A percentile compares a stretch with the other conserved stretches of the same genome.
Conservation (phyloP, 37 sponge, comb jelly and placozoan genomes). For the Halichondria panicea region DNA sequence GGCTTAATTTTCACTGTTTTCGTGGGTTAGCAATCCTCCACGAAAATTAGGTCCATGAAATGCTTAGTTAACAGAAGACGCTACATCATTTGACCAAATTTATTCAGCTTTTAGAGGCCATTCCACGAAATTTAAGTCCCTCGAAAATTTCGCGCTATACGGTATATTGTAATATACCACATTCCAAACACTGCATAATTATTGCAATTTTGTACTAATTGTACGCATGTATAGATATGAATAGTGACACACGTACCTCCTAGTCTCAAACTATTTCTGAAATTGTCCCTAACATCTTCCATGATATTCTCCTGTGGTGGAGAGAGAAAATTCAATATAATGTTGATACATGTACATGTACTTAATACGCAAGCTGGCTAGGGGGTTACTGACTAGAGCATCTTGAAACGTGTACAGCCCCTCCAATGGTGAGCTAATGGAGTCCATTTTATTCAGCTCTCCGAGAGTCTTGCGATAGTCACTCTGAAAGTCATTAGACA, state of each 20-base stretch:
- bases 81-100: not conserved
- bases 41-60: not conserved
- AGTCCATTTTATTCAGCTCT: constrained; percentile 7
- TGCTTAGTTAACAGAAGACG: not conserved
- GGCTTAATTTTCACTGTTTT: too few relatives aligned
- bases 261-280: constrained; percentile 23
- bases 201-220: too few relatives aligned
- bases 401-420: constrained; percentile 54
- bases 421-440: constrained; percentile 28
- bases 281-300: constrained; percentile 36
- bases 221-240: too few relatives aligned
- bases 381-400: constrained; percentile 37
- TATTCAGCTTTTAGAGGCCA: too few relatives aligned
- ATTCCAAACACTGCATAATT: too few relatives aligned
- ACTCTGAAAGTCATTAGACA: constrained; percentile 44
- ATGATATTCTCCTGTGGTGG: constrained; percentile 31
- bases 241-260: constrained; percentile 41
- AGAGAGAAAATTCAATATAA: not conserved
- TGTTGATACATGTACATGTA: not conserved
- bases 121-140: too few relatives aligned
- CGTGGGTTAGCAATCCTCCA: too few relatives aligned
- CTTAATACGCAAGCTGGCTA: not conserved
- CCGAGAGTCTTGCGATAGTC: constrained; percentile 26
- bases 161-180: too few relatives aligned
- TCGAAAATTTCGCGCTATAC: too few relatives aligned